Evolutionary conservation across 2,888 invertebrate species (phyloP).

Genomic region (Drosophila gaucha): DNA sequence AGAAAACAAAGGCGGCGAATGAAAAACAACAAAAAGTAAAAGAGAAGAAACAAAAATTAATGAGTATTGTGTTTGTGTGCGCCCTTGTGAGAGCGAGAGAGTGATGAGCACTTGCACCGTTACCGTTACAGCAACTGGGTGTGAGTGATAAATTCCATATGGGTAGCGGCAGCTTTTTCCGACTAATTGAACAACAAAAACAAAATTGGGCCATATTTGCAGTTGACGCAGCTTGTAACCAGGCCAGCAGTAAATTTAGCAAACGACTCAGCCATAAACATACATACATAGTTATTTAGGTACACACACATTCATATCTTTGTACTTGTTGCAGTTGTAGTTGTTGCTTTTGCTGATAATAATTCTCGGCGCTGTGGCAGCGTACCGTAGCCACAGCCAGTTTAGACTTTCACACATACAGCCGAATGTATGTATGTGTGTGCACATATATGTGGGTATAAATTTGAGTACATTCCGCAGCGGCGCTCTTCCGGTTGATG

Average conservation of each 20-base stretch:
- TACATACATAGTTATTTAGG: slow-evolving; percentile 59
- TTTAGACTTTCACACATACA: slow-evolving; percentile 53
- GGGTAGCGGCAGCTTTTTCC: slow-evolving; percentile 39
- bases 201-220: slow-evolving; percentile 79
- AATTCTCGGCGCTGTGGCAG: slow-evolving; percentile 45
- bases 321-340: slow-evolving; percentile 32
- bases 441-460: slow-evolving; percentile 10
- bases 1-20: slow-evolving; percentile 29
- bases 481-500: slow-evolving; percentile 82
- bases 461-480: slow-evolving; percentile 49
- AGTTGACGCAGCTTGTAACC: slow-evolving; percentile 67
- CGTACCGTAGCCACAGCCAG: slow-evolving; percentile 31
- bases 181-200: slow-evolving; percentile 65
- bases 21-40: slow-evolving; percentile 8
- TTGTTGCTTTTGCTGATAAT: slow-evolving; percentile 51
- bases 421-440: not conserved
- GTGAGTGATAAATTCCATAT: slow-evolving; percentile 68
- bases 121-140: slow-evolving; percentile 40
- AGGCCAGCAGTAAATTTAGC: slow-evolving; percentile 75
- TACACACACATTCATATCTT: slow-evolving; percentile 1
- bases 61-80: slow-evolving; percentile 13
- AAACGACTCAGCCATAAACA: slow-evolving; percentile 69
- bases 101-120: slow-evolving; percentile 36
- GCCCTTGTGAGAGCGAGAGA: slow-evolving; percentile 2
- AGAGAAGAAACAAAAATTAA: slow-evolving; percentile 43